phyloP scores from a whole-genome alignment of 2,888 invertebrate genomes.

The Eristalis arbustorum region DNA sequence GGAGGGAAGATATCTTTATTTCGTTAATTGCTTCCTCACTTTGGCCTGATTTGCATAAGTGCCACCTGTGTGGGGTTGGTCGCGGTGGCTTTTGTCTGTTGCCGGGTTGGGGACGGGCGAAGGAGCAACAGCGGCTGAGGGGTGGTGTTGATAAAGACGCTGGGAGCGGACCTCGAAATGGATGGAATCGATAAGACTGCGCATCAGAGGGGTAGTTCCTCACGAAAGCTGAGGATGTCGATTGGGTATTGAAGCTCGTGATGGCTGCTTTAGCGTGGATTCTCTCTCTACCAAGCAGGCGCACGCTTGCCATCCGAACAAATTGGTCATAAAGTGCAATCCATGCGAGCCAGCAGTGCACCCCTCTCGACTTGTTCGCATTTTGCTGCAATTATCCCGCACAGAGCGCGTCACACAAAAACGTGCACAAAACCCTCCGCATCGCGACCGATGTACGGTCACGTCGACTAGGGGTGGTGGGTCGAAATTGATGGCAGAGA shows the following conservation, averaged over 20 bases:
- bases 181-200: not conserved
- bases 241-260: not conserved
- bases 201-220: not conserved
- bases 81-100: not conserved
- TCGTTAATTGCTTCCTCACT: slow-evolving; percentile 29
- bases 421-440: too few relatives aligned
- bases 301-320: too few relatives aligned
- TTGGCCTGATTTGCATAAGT: slow-evolving; percentile 39
- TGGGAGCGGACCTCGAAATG: too few relatives aligned
- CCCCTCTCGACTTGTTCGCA: not conserved
- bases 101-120: not conserved
- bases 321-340: too few relatives aligned
- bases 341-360: too few relatives aligned
- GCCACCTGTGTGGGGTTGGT: not conserved
- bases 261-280: not conserved
- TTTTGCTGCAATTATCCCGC: not conserved
- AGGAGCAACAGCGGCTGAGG: not conserved
- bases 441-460: not conserved
- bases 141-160: not conserved
- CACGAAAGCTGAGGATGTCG: not conserved
- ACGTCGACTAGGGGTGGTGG: not conserved
- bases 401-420: too few relatives aligned
- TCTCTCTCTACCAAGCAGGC: too few relatives aligned
- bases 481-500: not conserved
- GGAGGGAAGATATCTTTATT: slow-evolving; percentile 16